A percentile compares a stretch with the other conserved stretches of the same genome.
Conservation (phyloP, 1,140 invertebrate genomes). For the Eulimnadia texana region DNA sequence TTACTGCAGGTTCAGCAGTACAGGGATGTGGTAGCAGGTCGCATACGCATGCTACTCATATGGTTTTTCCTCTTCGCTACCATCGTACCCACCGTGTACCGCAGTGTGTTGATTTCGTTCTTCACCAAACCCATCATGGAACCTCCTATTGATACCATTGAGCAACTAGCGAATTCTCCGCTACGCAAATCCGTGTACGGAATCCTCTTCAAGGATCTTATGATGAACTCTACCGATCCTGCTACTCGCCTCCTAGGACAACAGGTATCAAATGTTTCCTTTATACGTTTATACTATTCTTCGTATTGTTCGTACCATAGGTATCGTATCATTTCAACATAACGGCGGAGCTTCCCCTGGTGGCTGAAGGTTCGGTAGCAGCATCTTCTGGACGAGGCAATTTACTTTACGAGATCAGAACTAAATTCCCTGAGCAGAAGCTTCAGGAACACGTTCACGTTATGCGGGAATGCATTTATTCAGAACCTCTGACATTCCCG, state of each 20-base stretch:
- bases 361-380: not conserved
- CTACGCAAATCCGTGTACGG: not conserved
- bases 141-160: not conserved
- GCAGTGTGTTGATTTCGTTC: not conserved
- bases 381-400: not conserved
- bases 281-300: not conserved
- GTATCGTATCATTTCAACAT: not conserved
- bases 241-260: not conserved
- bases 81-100: not conserved
- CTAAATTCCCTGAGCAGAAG: not conserved
- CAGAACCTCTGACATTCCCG: not conserved
- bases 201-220: not conserved
- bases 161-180: not conserved
- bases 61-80: not conserved
- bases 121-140: not conserved
- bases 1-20: not conserved
- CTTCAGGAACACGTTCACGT: not conserved
- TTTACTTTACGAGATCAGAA: not conserved
- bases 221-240: not conserved
- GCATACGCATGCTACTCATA: not conserved
- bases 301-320: not conserved
- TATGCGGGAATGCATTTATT: not conserved
- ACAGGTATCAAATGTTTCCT: not conserved
- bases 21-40: not conserved
- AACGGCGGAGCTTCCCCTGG: not conserved